Percentiles rank a stretch among this genome's conserved stretches.
phyloP scores from a whole-genome alignment of 2,113 vertebrate genomes.

The Oncorhynchus masou region DNA sequence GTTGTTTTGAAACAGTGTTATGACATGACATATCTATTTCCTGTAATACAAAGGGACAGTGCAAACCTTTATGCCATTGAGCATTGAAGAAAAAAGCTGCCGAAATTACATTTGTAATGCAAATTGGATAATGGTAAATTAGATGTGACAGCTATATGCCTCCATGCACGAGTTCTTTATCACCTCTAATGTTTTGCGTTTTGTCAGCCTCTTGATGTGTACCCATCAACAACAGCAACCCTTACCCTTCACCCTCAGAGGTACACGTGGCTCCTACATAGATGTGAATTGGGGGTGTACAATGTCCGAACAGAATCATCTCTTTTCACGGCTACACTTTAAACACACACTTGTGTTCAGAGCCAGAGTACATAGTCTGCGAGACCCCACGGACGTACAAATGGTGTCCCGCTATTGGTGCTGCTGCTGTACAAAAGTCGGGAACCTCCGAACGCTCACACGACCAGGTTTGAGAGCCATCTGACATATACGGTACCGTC shows the following conservation, averaged over 20 bases:
- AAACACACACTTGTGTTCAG: slow-evolving; percentile 15
- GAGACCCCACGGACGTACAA: slow-evolving; percentile 5
- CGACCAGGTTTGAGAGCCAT: neutral
- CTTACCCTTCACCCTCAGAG: slow-evolving; percentile 1
- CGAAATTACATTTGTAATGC: no score
- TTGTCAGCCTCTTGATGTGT: neutral
- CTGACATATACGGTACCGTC: neutral
- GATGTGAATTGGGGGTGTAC: slow-evolving; percentile 34
- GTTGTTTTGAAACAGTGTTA: neutral
- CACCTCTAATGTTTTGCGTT: neutral
- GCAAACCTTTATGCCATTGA: neutral
- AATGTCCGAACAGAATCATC: neutral
- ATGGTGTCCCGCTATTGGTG: neutral
- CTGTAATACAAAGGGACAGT: neutral
- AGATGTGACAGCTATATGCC: no score
- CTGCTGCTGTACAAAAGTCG: neutral
- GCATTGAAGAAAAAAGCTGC: no score
- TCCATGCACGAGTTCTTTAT: neutral
- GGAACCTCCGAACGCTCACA: neutral
- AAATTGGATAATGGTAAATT: no score
- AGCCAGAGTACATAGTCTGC: slow-evolving; percentile 8
- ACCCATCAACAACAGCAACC: neutral
- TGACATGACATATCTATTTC: neutral
- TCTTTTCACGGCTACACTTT: slow-evolving; percentile 14
- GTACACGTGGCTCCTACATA: slow-evolving; percentile 6